phyloP scores from a whole-genome alignment of 1,140 invertebrate species.

The Thaumatotibia leucotreta region DNA sequence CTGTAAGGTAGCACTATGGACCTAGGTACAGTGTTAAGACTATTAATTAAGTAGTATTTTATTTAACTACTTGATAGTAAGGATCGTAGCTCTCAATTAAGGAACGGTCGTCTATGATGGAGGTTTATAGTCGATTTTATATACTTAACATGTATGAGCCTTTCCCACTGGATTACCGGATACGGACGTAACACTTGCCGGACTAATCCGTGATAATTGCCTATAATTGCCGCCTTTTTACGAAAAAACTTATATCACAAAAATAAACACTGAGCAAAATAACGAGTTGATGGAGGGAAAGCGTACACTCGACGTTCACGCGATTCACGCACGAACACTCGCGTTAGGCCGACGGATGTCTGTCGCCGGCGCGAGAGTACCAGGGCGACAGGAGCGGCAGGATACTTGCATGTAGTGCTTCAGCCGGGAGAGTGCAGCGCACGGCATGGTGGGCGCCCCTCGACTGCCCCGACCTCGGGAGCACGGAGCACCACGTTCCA shows the following conservation, averaged over 20 bases:
- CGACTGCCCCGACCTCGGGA: slow-evolving; percentile 32
- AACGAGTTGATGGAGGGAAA: not conserved
- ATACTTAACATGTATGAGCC: too few species aligned
- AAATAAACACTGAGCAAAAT: not conserved
- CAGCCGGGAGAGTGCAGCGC: slow-evolving; percentile 44
- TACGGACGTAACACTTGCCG: not conserved
- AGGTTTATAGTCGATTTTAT: too few species aligned
- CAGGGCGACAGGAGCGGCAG: not conserved
- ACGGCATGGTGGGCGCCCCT: slow-evolving; percentile 50
- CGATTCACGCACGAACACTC: not conserved
- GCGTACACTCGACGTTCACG: not conserved
- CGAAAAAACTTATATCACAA: slow-evolving; percentile 1
- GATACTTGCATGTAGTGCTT: slow-evolving; percentile 66
- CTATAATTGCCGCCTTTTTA: not conserved
- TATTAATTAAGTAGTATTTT: too few species aligned
- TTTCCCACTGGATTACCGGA: not conserved
- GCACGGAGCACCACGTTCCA: slow-evolving; percentile 42
- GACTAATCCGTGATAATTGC: not conserved
- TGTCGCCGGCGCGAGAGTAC: not conserved
- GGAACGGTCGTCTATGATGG: too few species aligned
- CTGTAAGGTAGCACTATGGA: too few species aligned
- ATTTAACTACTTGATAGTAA: too few species aligned
- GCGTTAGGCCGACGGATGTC: not conserved
- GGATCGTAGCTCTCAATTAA: too few species aligned
- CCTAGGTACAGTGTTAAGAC: too few species aligned